Conservation (phyloP, 2,113 vertebrate genomes). For the Pampusana beccarii region DNA sequence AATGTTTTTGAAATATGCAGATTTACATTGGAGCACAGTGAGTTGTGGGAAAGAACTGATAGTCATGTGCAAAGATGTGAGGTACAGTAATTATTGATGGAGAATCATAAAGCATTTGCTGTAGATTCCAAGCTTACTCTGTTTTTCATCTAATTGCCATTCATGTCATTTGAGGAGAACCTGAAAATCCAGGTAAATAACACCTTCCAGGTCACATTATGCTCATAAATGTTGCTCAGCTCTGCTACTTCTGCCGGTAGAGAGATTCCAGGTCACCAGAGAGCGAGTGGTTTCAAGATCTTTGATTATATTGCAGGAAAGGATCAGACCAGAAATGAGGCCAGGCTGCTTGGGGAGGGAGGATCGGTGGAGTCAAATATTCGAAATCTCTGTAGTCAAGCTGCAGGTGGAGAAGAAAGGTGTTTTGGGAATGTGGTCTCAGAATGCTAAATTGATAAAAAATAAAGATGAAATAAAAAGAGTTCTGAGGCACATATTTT, state of each 20-base stretch:
- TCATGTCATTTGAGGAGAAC: background rate
- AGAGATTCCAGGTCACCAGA: background rate
- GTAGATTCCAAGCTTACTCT: background rate
- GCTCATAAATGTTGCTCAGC: background rate
- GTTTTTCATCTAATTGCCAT: background rate
- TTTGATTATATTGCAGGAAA: slow-evolving; percentile 5
- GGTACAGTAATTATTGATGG: background rate
- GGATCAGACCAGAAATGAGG: slow-evolving; percentile 34
- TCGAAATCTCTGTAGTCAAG: background rate
- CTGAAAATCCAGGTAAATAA: background rate
- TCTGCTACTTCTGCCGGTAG: background rate
- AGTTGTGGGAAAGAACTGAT: background rate
- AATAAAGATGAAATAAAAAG: background rate
- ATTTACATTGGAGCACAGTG: background rate
- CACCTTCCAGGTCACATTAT: background rate
- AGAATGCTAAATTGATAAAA: background rate
- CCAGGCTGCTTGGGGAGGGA: background rate
- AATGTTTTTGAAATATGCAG: background rate
- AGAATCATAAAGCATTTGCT: background rate
- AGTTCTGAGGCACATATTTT: background rate
- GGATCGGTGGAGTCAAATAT: background rate
- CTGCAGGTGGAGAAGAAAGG: background rate
- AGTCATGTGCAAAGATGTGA: background rate
- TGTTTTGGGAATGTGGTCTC: background rate
- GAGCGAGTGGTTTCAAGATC: background rate